Evolutionary conservation across 1,140 invertebrate genomes (phyloP).

Genomic region (Pachypsylla venusta): DNA sequence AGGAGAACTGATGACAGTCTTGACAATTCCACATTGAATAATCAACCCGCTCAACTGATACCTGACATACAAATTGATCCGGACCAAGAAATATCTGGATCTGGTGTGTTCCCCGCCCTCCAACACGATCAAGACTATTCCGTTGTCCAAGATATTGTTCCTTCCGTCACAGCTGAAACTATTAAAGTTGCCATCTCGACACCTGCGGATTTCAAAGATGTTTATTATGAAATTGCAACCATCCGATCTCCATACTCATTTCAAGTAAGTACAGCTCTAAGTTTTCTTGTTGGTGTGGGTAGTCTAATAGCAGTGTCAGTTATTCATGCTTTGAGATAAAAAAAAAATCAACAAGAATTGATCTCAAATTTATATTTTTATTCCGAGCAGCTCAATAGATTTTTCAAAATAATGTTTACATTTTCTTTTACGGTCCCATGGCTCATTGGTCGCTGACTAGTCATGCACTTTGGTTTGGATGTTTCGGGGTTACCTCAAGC

Average conservation of each 20-base stretch:
- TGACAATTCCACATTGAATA: conserved; percentile 32
- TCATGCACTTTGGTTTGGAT: too few relatives aligned
- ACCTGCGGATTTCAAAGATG: conserved; percentile 61
- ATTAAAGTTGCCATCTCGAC: conserved; percentile 74
- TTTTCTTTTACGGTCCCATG: too few relatives aligned
- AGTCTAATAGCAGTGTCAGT: too few relatives aligned
- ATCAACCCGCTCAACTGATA: conserved; percentile 28
- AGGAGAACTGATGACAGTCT: conserved; percentile 49
- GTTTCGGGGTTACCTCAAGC: too few relatives aligned
- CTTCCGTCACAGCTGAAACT: conserved; percentile 48
- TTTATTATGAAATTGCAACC: conserved; percentile 75
- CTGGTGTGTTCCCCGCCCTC: conserved; percentile 20
- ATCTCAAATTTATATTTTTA: too few relatives aligned
- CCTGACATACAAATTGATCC: conserved; percentile 22
- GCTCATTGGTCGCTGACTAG: too few relatives aligned
- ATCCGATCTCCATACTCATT: conserved; percentile 78
- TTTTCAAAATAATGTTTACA: too few relatives aligned
- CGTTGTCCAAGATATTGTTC: conserved; percentile 29
- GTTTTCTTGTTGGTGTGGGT: conserved; percentile 11
- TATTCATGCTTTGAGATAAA: too few relatives aligned
- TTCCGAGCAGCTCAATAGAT: too few relatives aligned
- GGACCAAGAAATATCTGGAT: conserved; percentile 22
- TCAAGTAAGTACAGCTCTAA: conserved; percentile 40
- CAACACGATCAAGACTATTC: conserved; percentile 33
- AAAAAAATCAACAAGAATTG: too few relatives aligned